Conservation (phyloP, 2,113 vertebrate genomes). For the Gopherus flavomarginatus region DNA sequence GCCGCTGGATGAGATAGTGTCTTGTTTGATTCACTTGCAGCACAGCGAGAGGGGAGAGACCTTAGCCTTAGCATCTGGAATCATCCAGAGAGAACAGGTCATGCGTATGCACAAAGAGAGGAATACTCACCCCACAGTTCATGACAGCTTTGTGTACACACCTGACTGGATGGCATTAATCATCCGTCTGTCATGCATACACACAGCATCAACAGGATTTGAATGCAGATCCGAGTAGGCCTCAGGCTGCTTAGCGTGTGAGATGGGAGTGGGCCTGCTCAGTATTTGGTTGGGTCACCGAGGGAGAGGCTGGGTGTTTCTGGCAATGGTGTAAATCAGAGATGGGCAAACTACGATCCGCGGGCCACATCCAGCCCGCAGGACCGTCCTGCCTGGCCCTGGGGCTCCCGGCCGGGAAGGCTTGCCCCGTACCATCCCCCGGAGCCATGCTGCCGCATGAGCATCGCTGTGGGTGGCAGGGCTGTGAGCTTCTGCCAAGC, state of each 20-base stretch:
- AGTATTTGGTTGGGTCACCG: not conserved
- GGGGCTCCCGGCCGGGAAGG: no score
- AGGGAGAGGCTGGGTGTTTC: not conserved
- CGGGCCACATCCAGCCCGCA: no score
- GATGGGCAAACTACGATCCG: no score
- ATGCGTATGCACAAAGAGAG: not conserved
- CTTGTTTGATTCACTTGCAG: not conserved
- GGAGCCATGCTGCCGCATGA: no score
- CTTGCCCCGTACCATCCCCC: no score
- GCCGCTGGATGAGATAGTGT: not conserved
- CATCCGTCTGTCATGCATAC: not conserved
- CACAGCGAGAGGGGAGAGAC: not conserved
- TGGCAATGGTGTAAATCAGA: not conserved
- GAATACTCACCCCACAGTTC: not conserved
- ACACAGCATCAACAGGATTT: not conserved
- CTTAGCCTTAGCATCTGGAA: not conserved
- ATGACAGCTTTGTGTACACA: not conserved
- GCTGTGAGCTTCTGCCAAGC: no score
- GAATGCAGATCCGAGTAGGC: not conserved
- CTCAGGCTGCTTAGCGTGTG: not conserved
- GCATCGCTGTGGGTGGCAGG: no score
- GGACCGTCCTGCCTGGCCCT: no score
- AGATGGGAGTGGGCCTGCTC: not conserved
- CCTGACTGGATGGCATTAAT: not conserved
- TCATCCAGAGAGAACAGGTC: not conserved